Base-by-base conservation (phyloP, 1,140 invertebrate species). In the Drosophila kikkawai region DNA sequence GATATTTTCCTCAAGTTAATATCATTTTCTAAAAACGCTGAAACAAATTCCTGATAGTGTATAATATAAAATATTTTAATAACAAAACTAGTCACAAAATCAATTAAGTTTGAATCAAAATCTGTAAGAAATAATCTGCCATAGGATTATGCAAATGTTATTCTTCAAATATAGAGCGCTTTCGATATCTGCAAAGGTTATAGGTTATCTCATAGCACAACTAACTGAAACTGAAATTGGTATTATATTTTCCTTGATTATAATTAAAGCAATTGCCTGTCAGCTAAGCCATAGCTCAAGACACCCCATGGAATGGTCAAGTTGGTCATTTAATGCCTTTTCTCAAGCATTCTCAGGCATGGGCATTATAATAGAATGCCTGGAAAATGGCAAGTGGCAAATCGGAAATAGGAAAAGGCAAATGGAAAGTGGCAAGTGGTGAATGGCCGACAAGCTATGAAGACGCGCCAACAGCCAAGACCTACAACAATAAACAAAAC, bases 401-500 rank as follows among this genome's bases (percentile, higher is more conserved):
- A 2, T 55, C 19, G 34, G 2, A 55, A 55, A 22, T 15, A 13
- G 51, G 3, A 55, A 55, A 37, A 15, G 51, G 34, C 1, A 55
- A 22, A 6, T 73, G 51, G 51, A n/a, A 36, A 48, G 69, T 77
- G 7, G 60, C n/a, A 64, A 64, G 12, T 55, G 53, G 53, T 55
- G 34, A 39, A 77, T 80, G 57, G 75, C 51, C 59, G 69, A 75
- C 61, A 68, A 61, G 69, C 79, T 83, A 26, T 17, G 39, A 34
- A 71, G 81, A 87, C 83, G 32, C 17, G 39, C 61, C 67, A 86
- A 79, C 79, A 2, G 50, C 11, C 11, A 19, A 37, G 17, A 55
- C 17, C 19, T 55, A 13, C 51, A 88, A 82, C 81, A 83, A 82
- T 82, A 87, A 83, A 79, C 64, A 69, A 64, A 61, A 50, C 22